Evolutionary conservation across 2,888 invertebrate species (phyloP).

Genomic region (Nowickia ferox): DNA sequence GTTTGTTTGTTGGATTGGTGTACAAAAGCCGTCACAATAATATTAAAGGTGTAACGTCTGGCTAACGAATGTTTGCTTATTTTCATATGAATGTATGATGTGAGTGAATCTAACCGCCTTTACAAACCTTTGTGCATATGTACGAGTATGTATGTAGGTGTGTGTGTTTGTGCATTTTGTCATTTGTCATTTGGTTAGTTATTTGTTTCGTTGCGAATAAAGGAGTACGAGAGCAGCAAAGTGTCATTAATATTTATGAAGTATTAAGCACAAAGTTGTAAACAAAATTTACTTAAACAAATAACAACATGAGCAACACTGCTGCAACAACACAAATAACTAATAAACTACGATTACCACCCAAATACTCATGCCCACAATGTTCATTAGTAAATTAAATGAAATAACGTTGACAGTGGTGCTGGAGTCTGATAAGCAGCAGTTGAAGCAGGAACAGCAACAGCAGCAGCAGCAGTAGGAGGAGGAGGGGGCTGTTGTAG

Average conservation of each 20-base stretch:
- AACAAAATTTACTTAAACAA: constrained; percentile 63
- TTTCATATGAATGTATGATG: neutral
- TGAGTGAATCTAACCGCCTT: neutral
- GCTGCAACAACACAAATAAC: constrained; percentile 5
- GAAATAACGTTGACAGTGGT: too few relatives aligned
- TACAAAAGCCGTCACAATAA: constrained; percentile 34
- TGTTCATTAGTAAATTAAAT: constrained; percentile 30
- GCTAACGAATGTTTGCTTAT: constrained; percentile 20
- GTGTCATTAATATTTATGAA: constrained; percentile 72
- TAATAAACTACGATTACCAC: neutral
- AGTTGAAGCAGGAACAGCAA: neutral
- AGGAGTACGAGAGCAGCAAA: constrained; percentile 33
- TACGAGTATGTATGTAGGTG: neutral
- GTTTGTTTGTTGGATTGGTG: neutral
- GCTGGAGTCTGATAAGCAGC: too few relatives aligned
- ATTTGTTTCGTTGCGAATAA: constrained; percentile 38
- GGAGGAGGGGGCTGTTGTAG: neutral
- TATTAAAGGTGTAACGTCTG: constrained; percentile 60
- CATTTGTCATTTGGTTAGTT: constrained; percentile 58
- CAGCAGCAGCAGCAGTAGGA: neutral
- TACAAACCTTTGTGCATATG: neutral
- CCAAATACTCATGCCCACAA: neutral
- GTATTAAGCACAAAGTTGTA: constrained; percentile 66
- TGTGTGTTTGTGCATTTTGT: neutral
- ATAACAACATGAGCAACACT: constrained; percentile 41